A percentile compares a stretch with the other conserved stretches of the same genome.
Conservation (phyloP, 2,797 vertebrate species). For the Poecilia picta region DNA sequence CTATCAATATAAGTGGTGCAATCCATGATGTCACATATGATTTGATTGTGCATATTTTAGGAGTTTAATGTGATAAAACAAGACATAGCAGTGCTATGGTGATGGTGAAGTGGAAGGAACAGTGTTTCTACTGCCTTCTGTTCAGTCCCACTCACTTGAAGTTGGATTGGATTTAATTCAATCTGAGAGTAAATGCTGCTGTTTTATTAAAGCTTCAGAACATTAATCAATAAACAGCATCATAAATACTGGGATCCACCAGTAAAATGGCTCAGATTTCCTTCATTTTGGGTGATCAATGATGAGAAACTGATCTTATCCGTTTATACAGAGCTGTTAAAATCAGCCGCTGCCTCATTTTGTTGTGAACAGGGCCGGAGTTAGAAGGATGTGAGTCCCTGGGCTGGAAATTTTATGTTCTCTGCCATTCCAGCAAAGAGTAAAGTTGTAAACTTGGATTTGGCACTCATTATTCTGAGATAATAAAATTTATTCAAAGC, state of each 20-base stretch:
- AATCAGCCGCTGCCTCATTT: too few relatives aligned
- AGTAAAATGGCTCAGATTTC: background rate
- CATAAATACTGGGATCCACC: background rate
- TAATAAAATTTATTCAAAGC: slow-evolving; percentile 18
- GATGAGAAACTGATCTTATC: background rate
- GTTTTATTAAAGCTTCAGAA: background rate
- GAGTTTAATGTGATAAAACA: background rate
- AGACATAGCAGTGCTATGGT: background rate
- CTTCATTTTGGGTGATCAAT: background rate
- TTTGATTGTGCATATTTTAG: background rate
- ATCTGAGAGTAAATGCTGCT: background rate
- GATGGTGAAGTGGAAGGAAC: background rate
- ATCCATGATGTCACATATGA: too few relatives aligned
- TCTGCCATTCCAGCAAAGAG: background rate
- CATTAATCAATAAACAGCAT: background rate
- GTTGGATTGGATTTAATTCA: background rate
- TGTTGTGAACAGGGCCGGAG: too few relatives aligned
- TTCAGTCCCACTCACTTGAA: background rate
- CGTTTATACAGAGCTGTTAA: too few relatives aligned
- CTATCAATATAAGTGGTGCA: too few relatives aligned
- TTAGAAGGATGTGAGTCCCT: too few relatives aligned
- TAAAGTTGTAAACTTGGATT: slow-evolving; percentile 1
- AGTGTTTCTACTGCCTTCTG: background rate
- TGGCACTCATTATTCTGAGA: slow-evolving; percentile 14
- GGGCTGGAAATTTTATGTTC: background rate